Percentiles rank a stretch among this genome's conserved stretches.
These are phyloP conservation scores for Puffinus mauretanicus DNA, from an alignment of 2,113 vertebrate species.

Conservation along the genomic window DNA sequence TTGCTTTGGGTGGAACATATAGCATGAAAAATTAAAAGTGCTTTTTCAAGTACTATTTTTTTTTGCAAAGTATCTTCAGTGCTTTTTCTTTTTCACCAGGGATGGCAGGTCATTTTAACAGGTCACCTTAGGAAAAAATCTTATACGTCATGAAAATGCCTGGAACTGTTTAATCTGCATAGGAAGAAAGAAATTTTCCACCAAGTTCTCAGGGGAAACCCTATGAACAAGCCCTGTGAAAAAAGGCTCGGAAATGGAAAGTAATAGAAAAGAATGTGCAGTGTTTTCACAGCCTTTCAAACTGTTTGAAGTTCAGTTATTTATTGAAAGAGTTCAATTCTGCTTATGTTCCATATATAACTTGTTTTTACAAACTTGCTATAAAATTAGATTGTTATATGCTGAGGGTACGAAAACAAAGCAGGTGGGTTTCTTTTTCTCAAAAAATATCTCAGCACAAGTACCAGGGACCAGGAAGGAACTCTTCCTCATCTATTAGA, in stretches of 20 bases:
- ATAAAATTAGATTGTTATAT: neutral
- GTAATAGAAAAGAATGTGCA: neutral
- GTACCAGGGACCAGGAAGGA: neutral
- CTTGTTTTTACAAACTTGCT: neutral
- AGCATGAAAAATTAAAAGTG: neutral
- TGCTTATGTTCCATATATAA: neutral
- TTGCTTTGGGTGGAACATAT: neutral
- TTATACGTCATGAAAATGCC: neutral
- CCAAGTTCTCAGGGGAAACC: neutral
- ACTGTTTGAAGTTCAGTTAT: neutral
- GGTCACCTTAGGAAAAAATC: neutral
- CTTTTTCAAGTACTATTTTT: neutral
- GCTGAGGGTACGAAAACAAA: neutral
- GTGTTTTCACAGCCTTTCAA: neutral
- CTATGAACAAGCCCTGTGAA: neutral
- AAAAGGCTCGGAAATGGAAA: neutral
- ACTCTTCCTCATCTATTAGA: neutral
- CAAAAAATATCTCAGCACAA: neutral
- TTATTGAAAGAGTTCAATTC: neutral
- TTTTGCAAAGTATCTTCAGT: neutral
- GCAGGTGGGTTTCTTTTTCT: neutral
- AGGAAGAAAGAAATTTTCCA: neutral
- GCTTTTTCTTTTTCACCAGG: neutral
- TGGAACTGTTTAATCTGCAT: neutral
- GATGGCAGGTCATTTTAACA: neutral